Base-by-base conservation (phyloP, 2,113 vertebrate species). In the Silurus asotus region DNA sequence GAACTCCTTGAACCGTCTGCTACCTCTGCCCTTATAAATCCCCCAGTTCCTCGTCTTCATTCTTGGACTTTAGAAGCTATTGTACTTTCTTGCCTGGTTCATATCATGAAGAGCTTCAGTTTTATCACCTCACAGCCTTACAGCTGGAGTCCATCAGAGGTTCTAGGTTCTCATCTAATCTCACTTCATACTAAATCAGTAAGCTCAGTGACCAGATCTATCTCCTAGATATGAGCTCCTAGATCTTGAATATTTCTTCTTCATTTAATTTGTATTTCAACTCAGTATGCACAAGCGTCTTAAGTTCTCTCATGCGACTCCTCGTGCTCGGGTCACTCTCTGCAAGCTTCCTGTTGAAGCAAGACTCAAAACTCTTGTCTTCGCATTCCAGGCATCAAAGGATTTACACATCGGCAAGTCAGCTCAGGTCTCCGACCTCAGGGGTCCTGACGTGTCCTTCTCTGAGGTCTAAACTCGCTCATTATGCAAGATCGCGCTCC, bases 331-430 rank as follows among this genome's bases (percentile, higher is more conserved):
- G 74, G 74, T 77, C 74, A 55, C 20, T 4, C 51, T 6, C 51
- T 6, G 2, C n/a, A 28, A 15, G 23, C 13, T 78, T 78, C 53
- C 53, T 76, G 74, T 55, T 76, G 11, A 14, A 76, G 51, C 74
- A 76, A 55, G 51, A 55, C 25, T 28, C 76, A 37, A 78, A 78
- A 28, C 13, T 37, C 8, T 56, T 25, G 51, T 56, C n/a, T 78
- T 62, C 49, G 58, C 58, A 81, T 62, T 62, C 58, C 78, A 81
- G 20, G 78, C 78, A 81, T 81, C 25, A 58, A 78, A 78, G 25
- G 5, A 6, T 28, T 58, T 37, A 81, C 78, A 81, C 8, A 62
- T 2, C 28, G 11, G 5, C 78, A 81, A 81, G 78, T 58, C 56
- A 62, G 37, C 25, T 80, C 28, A 80, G 77, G 77, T 58, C 77